Evolutionary conservation across 1,140 invertebrate genomes (phyloP), one percentile per base, ranked within the genome.

Genomic region (Panulirus ornatus): DNA sequence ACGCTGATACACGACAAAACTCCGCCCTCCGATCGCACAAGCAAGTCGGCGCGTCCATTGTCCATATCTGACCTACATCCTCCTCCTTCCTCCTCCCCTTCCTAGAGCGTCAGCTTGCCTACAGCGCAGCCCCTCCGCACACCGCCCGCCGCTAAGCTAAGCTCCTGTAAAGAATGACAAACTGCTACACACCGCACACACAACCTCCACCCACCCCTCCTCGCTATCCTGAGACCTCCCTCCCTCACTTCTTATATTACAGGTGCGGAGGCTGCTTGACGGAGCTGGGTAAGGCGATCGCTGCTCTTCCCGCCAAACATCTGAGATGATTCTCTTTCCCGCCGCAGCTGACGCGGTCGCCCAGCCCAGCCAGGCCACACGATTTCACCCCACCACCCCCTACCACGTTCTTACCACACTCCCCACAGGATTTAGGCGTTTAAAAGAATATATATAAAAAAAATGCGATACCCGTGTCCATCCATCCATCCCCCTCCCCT

Each of bases 251-350:
- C 47, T 81, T 58, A 38, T 58, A 54, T 81, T 81, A 81, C 78
- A 81, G 51, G 78, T 81, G 78, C 8, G 78, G 78, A 81, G 78
- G 47, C 47, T 58, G 51, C 38, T 16, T 19, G 27, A 58, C 27
- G 51, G 78, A n/a, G 78, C 47, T 34, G 58, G 47, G 78, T 81
- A 81, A 81, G 38, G 30, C 58, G 78, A 81, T 81, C 78, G 36
- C 47, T 47, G n/a, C 44, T 51, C 76, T 30, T 51, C 76, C 76
- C 44, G 44, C 76, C 76, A 79, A 79, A 79, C 76, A 79, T 51
- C 44, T 58, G 78, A 81, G 47, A 81, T 58, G 78, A 51, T 79
- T 47, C 58, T 2, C 22, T 27, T 19, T 22, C 47, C 38, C 78
- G 73, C 42, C 76, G 42, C 78, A 81, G 78, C 47, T 81, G 78